A percentile compares a stretch with the other conserved stretches of the same genome.
Conservation (phyloP, 2,888 invertebrate species). For the Folsomia manolachei region DNA sequence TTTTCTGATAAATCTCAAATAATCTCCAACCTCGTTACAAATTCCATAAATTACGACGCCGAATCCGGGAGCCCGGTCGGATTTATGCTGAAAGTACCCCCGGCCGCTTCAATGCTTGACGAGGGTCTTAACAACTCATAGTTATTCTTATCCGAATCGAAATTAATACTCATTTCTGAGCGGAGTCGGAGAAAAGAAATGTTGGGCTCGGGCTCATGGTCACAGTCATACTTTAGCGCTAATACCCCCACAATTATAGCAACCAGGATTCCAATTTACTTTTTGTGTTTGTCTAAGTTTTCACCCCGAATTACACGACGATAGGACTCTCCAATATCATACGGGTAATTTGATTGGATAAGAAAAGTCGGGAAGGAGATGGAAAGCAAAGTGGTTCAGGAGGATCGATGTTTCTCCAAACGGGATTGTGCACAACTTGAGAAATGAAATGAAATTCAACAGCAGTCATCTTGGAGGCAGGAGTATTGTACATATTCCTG, state of each 20-base stretch:
- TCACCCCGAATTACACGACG: too few relatives aligned
- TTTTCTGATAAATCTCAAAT: too few relatives aligned
- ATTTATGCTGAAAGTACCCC: slow-evolving; percentile 5
- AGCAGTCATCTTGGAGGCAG: too few relatives aligned
- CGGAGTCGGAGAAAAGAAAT: slow-evolving; percentile 35
- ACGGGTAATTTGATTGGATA: too few relatives aligned
- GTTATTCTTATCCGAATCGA: slow-evolving; percentile 30
- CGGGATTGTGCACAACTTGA: not conserved
- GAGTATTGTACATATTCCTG: too few relatives aligned
- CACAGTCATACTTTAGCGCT: slow-evolving; percentile 41
- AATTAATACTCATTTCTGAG: slow-evolving; percentile 31
- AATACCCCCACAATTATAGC: slow-evolving; percentile 18
- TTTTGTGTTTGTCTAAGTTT: too few relatives aligned
- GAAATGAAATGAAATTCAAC: not conserved
- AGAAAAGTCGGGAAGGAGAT: not conserved
- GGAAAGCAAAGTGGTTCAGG: not conserved
- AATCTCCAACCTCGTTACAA: too few relatives aligned
- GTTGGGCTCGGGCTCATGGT: slow-evolving; percentile 42
- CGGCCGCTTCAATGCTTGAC: slow-evolving; percentile 4
- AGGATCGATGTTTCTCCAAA: not conserved
- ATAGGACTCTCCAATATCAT: too few relatives aligned
- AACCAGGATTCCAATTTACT: too few relatives aligned
- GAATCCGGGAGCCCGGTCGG: not conserved
- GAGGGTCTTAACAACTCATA: slow-evolving; percentile 24
- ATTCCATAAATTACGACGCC: too few relatives aligned